Evolutionary conservation across 2,888 invertebrate genomes (phyloP), one percentile per base, ranked within the genome.

Genomic region (Phoronis australis): DNA sequence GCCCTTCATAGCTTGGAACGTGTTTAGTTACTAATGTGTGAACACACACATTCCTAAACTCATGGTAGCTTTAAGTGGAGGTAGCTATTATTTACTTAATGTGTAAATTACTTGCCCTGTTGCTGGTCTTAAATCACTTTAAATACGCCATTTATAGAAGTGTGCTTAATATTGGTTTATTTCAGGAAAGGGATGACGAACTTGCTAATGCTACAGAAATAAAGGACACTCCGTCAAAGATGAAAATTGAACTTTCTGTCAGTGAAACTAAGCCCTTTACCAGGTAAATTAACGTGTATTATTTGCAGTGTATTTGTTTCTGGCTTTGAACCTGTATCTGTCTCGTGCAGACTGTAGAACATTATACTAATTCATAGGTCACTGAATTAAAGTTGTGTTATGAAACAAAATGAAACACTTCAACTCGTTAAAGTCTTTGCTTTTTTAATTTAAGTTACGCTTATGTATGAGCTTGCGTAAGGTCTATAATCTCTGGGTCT

Each of bases 261-360:
- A 72, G 73, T 57, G 75, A 75, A 55, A 73, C 71, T 18, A 74
- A 73, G 55, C 73, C 74, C 18, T 74, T 69, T 52, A 73, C 73
- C 22, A 65, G 73, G 73, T 71, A 51, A 31, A 18, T 5, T 18
- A 21, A 23, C 18, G 15, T 24, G 12, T n/a, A n/a, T 39, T 20
- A 20, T 12, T 39, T 9, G 40, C 18, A 9, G 9, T 12, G 20
- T n/a, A 18, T 20, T n/a, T 12, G n/a, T 18, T 20, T n/a, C 20
- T 39, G 15, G 9, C 20, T n/a, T 39, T 20, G 9, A 9, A 9
- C n/a, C 20, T 39, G 9, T 39, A 20, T 39, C 40, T 20, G 40
- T 20, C 9, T n/a, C 20, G 40, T 20, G n/a, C n/a, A n/a, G n/a
- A n/a, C n/a, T n/a, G n/a, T n/a, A n/a, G n/a, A n/a, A n/a, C n/a